Evolutionary conservation across 2,113 vertebrate species (phyloP), one percentile per base, ranked within the genome.

Genomic region (Cyanoramphus novaezelandiae): DNA sequence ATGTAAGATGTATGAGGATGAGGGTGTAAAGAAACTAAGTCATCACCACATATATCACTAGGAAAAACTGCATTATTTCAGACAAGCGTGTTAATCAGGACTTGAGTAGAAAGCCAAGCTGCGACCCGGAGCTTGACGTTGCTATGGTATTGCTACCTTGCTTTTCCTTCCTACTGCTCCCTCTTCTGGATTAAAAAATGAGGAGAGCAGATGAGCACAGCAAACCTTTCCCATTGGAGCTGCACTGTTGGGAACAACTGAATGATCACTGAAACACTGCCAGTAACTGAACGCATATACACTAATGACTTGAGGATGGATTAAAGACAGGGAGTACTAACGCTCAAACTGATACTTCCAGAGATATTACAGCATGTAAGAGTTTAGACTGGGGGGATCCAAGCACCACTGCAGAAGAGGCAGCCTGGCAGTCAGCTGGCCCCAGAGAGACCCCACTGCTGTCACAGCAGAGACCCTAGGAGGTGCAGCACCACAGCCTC

Each of bases 91-190:
- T 9, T 14, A 23, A 12, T 11, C 70, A 68, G 29, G 24, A 29
- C 44, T 86, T 55, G 69, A 0, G 4, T 2, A 68, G 13, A 39
- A 53, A 72, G 43, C 25, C 2, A 11, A 31, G 29, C n/a, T 23
- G 9, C 0, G 0, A 37, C 17, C 4, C 0, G 1, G n/a, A 75
- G 64, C 77, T 19, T 49, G n/a, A 31, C 9, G 92, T 84, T 84
- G 72, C 84, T 59, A 63, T 50, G 77, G 72, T 24, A 24, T 11
- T 37, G 41, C 67, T 20, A 57, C 87, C 78, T 55, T 55, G 18
- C 44, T 93, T 11, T 63, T 52, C 25, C 75, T 64, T 82, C 39
- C 82, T 43, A 31, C 3, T 46, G 86, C 96, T 95, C 95, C 95
- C 95, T 92, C 95, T 97, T 81, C 83, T 70, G 95, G 95, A 71